phyloP scores from a whole-genome alignment of 2,888 invertebrate species.

The Pterostichus niger region DNA sequence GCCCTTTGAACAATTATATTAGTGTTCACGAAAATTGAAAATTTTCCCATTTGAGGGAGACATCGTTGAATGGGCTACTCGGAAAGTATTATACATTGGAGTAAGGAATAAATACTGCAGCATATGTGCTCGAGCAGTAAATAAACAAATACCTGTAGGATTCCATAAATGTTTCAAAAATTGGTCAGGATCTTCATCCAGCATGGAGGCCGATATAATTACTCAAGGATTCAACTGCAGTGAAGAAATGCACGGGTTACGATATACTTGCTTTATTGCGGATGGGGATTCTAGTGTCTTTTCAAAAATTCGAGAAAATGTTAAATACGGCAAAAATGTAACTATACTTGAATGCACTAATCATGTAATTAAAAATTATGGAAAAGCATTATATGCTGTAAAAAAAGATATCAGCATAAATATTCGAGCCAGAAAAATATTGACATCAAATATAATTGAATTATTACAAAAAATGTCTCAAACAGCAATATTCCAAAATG shows the following conservation, averaged over 20 bases:
- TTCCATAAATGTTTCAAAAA: neutral
- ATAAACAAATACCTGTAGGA: neutral
- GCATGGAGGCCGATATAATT: neutral
- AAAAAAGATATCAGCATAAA: constrained; percentile 9
- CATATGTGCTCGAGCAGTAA: neutral
- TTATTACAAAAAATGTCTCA: neutral
- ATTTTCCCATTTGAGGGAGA: neutral
- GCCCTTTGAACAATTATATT: too few species aligned
- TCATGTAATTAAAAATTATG: constrained; percentile 38
- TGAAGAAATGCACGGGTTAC: neutral
- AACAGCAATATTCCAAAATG: constrained; percentile 7
- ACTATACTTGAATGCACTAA: constrained; percentile 4
- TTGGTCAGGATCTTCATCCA: neutral
- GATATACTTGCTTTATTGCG: neutral
- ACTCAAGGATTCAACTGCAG: neutral
- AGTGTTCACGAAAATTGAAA: too few species aligned
- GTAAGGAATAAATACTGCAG: neutral
- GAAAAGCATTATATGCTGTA: neutral
- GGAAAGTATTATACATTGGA: neutral
- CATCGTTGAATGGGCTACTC: neutral
- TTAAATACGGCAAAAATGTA: neutral
- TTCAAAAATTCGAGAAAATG: constrained; percentile 22
- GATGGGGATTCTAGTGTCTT: constrained; percentile 23
- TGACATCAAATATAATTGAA: constrained; percentile 8
- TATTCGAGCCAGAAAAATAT: neutral